A percentile compares a stretch with the other conserved stretches of the same genome.
Evolutionary conservation across 2,888 invertebrate species (phyloP).

Genomic region (Cheilosia pagana): DNA sequence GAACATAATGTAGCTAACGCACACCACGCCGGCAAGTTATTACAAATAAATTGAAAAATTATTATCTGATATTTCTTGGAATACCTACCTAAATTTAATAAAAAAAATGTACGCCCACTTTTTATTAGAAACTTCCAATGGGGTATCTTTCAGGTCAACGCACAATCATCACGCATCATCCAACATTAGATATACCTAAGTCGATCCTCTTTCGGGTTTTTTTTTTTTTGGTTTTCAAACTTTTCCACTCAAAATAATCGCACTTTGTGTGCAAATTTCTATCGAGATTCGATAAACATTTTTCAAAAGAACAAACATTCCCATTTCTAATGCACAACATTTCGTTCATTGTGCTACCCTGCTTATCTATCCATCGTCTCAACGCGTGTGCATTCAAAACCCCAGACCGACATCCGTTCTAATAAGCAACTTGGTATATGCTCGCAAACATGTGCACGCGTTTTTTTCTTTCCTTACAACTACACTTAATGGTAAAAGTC

Average conservation of each 20-base stretch:
- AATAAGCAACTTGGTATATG: conserved; percentile 31
- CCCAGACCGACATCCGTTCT: conserved; percentile 60
- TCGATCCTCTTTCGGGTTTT: not conserved
- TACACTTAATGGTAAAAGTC: conserved; percentile 17
- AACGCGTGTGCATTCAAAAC: not conserved
- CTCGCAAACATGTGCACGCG: conserved; percentile 57
- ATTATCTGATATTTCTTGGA: too few species aligned
- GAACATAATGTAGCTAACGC: too few species aligned
- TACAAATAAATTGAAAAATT: too few species aligned
- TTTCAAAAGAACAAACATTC: conserved; percentile 34
- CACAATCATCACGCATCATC: not conserved
- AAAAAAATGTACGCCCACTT: not conserved
- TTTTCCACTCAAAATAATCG: not conserved
- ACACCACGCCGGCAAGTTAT: too few species aligned
- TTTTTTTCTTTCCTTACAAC: not conserved
- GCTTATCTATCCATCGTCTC: conserved; percentile 8
- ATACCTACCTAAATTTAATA: too few species aligned
- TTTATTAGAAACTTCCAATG: not conserved
- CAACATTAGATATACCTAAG: too few species aligned
- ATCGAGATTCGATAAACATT: conserved; percentile 31
- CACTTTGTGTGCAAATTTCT: conserved; percentile 26
- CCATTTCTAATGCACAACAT: conserved; percentile 49
- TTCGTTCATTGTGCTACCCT: conserved; percentile 17
- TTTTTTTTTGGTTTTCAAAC: conserved; percentile 7
- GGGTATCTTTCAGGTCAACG: conserved; percentile 1